These are phyloP conservation scores for Scomber scombrus DNA, from an alignment of 2,113 vertebrate genomes.

Conservation along the genomic window DNA sequence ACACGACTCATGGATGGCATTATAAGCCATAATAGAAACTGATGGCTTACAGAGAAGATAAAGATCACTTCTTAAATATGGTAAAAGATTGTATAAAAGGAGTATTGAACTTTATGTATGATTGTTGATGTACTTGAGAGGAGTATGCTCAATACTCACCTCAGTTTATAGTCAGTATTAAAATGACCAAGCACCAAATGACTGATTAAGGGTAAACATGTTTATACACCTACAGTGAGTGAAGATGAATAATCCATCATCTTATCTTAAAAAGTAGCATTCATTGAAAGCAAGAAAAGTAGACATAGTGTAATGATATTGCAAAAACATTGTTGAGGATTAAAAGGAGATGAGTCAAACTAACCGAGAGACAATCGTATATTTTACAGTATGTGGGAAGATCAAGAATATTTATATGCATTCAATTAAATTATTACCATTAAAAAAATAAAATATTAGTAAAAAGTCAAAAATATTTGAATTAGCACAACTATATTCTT, in stretches of 20 bases:
- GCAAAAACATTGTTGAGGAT: background rate
- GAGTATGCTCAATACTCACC: background rate
- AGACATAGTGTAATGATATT: background rate
- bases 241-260: background rate
- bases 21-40: slow-evolving; percentile 66
- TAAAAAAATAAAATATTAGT: slow-evolving; percentile 8
- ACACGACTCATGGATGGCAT: slow-evolving; percentile 56
- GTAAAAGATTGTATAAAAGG: background rate
- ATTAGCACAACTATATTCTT: background rate
- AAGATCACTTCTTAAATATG: slow-evolving; percentile 48
- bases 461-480: background rate
- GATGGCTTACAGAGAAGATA: slow-evolving; percentile 65
- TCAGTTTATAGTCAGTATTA: background rate
- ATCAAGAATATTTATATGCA: background rate
- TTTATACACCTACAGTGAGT: background rate
- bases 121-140: background rate
- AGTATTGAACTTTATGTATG: slow-evolving; percentile 9
- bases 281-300: slow-evolving; percentile 1
- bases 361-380: background rate
- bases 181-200: background rate
- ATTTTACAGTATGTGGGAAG: background rate
- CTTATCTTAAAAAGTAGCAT: background rate
- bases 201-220: background rate
- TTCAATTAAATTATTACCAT: background rate
- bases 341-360: background rate